These are phyloP conservation scores for Panulirus ornatus DNA, from an alignment of 1,140 invertebrate genomes.

Conservation along the genomic window DNA sequence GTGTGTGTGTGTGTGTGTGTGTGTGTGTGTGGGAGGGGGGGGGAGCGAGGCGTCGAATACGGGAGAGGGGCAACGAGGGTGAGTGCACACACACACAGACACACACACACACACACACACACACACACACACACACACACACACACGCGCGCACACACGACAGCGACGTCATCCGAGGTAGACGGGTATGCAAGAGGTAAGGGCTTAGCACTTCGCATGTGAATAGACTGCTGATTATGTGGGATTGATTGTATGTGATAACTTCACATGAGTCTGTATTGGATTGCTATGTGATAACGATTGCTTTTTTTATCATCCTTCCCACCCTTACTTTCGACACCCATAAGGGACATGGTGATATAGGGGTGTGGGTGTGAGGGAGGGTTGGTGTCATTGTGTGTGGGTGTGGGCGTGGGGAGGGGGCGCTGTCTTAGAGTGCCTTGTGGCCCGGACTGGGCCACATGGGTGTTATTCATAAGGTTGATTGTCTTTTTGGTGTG, in stretches of 20 bases:
- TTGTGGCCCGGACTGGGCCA: not conserved
- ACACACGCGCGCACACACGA: too few species aligned
- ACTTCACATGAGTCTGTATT: conserved; percentile 63
- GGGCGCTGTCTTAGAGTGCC: too few species aligned
- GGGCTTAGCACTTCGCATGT: conserved; percentile 53
- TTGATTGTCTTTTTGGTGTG: not conserved
- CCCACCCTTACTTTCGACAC: too few species aligned
- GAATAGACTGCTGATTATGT: conserved; percentile 70
- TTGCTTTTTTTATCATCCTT: too few species aligned
- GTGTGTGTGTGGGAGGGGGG: not conserved
- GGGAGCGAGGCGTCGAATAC: not conserved
- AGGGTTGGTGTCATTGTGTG: too few species aligned
- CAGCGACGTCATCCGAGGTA: too few species aligned
- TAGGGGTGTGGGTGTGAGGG: not conserved
- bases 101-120: too few species aligned
- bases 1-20: conserved; percentile 6
- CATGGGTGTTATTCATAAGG: not conserved
- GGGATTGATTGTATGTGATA: conserved; percentile 68
- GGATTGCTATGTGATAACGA: conserved; percentile 58
- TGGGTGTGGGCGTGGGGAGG: not conserved
- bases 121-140: too few species aligned
- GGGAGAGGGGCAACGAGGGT: conserved; percentile 1
- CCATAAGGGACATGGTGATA: too few species aligned
- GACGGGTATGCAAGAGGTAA: conserved; percentile 27
- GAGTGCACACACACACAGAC: too few species aligned